Evolutionary conservation across 2,113 vertebrate genomes (phyloP), one percentile per base, ranked within the genome.

Genomic region (Verasper variegatus): DNA sequence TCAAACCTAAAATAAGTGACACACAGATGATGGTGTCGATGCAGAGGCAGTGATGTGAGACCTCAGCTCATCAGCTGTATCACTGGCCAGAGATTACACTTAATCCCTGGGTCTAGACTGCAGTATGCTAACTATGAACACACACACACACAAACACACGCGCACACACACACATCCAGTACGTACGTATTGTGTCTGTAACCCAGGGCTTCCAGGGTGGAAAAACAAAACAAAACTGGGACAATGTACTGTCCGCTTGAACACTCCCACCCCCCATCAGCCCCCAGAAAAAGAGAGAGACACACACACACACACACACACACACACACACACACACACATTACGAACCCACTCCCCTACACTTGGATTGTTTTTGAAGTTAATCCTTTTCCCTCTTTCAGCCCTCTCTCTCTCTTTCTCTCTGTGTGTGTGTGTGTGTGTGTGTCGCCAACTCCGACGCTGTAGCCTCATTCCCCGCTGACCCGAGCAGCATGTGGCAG

Each of bases 321-420:
- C n/a, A 64, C 18, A 76, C 72, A 57, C 52, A 65, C 61, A 40
- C 47, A 27, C 27, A 27, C 27, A 27, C 27, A 27, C 27, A 27
- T 54, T 45, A 54, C 40, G 9, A 78, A 57, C 67, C 47, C 76
- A 67, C 81, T 70, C 65, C 71, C 76, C 5, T 86, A 69, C 66
- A 83, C 78, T 91, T 85, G 77, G 73, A 91, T 92, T 90, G 85
- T 92, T 92, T 89, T 81, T 85, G 20, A 82, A 86, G 70, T 83
- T 89, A 92, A 91, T 91, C 84, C 31, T 31, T 31, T 31, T 31
- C 31, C 80, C 67, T 78, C 80, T 55, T 76, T 82, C 78, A 72
- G 76, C 58, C 40, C 61, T 42, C 61, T 27, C 61, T 35, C 65
- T 27, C 49, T 20, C 21, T 57, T 68, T 75, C 78, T 55, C 77